Conservation (phyloP, 1,140 invertebrate species). For the Saccostrea cuccullata region DNA sequence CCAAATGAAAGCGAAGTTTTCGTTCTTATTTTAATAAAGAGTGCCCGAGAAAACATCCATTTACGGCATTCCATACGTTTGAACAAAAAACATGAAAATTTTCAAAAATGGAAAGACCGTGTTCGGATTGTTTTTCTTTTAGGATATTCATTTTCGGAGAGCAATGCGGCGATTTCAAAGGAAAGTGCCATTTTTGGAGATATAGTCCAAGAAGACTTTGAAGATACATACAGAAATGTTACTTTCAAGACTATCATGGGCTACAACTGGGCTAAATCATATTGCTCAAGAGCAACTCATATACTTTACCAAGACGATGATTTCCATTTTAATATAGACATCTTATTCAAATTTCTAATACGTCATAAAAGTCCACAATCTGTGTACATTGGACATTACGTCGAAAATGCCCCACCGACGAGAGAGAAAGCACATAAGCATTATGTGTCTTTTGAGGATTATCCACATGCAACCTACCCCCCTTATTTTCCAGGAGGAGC, state of each 20-base stretch:
- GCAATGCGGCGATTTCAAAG: constrained; percentile 44
- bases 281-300: constrained; percentile 75
- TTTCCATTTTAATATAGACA: constrained; percentile 77
- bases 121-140: background rate
- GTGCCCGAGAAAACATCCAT: background rate
- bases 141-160: constrained; percentile 25
- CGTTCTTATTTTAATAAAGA: background rate
- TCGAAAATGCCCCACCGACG: background rate
- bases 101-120: background rate
- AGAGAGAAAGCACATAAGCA: background rate
- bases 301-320: constrained; percentile 80
- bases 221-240: constrained; percentile 89
- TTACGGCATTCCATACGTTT: background rate
- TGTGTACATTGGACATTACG: background rate
- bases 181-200: constrained; percentile 84
- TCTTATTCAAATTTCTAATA: background rate
- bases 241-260: constrained; percentile 92
- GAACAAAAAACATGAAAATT: background rate
- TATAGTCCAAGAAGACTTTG: constrained; percentile 88
- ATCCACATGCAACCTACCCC: background rate
- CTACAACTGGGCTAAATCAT: constrained; percentile 87
- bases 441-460: background rate
- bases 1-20: background rate
- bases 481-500: background rate
- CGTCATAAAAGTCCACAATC: background rate